Conservation (phyloP, 2,888 invertebrate genomes). For the Salticus scenicus region DNA sequence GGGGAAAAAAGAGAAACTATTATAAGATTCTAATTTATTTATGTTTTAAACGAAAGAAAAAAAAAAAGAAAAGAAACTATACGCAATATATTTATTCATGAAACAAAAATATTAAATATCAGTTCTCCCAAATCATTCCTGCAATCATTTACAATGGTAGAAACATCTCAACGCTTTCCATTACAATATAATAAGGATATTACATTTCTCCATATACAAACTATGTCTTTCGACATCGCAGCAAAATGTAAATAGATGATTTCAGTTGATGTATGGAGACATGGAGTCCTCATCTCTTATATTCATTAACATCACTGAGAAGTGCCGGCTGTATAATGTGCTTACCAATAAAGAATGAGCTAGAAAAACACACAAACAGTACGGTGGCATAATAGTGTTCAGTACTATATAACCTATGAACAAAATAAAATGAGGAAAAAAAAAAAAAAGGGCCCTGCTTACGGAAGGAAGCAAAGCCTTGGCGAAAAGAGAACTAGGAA, state of each 20-base stretch:
- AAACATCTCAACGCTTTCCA: too few relatives aligned
- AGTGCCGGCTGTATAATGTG: slow-evolving; percentile 26
- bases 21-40: too few relatives aligned
- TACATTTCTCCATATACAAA: too few relatives aligned
- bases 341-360: slow-evolving; percentile 17
- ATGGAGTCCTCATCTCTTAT: slow-evolving; percentile 1
- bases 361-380: not conserved
- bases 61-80: too few relatives aligned
- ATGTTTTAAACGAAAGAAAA: too few relatives aligned
- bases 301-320: slow-evolving; percentile 16
- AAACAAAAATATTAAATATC: too few relatives aligned
- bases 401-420: slow-evolving; percentile 1
- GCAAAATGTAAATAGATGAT: slow-evolving; percentile 5
- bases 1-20: too few relatives aligned
- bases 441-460: slow-evolving; percentile 20
- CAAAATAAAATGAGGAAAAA: slow-evolving; percentile 11
- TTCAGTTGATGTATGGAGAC: not conserved
- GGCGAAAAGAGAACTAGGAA: slow-evolving; percentile 29
- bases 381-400: slow-evolving; percentile 20
- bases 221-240: too few relatives aligned
- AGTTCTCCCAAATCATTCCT: too few relatives aligned
- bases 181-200: too few relatives aligned
- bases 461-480: slow-evolving; percentile 37
- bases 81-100: too few relatives aligned
- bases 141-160: too few relatives aligned